Percentiles rank a stretch among this genome's conserved stretches.
Conservation (phyloP, 1,140 invertebrate genomes). For the Drusus annulatus region DNA sequence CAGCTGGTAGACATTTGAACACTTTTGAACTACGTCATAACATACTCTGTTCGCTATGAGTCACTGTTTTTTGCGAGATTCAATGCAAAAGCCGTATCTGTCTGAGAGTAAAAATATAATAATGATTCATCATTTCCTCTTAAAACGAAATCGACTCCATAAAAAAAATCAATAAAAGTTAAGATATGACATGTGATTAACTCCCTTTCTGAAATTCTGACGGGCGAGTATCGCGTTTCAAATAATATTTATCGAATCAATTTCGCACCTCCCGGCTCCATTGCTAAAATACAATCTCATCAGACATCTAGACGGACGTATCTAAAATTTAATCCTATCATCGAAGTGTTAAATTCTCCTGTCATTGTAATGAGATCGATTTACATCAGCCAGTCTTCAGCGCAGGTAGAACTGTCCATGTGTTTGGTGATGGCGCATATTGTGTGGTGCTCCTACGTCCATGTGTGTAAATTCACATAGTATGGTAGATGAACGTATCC, state of each 20-base stretch:
- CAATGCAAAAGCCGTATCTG: too few species aligned
- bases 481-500: too few species aligned
- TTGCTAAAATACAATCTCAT: slow-evolving; percentile 18
- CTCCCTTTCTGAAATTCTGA: neutral
- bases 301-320: neutral
- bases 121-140: too few species aligned
- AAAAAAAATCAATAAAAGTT: neutral
- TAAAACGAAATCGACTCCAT: neutral
- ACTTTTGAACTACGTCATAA: too few species aligned
- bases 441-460: too few species aligned
- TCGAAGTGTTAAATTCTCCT: slow-evolving; percentile 21
- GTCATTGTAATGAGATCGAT: slow-evolving; percentile 29
- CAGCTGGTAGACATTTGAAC: too few species aligned
- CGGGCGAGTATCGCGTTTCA: slow-evolving; percentile 11
- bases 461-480: too few species aligned
- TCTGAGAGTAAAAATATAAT: too few species aligned
- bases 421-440: too few species aligned
- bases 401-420: too few species aligned
- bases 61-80: too few species aligned
- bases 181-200: slow-evolving; percentile 5
- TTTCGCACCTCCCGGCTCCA: slow-evolving; percentile 7
- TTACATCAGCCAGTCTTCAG: neutral
- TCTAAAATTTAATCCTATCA: slow-evolving; percentile 27
- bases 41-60: too few species aligned
- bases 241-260: slow-evolving; percentile 27